A percentile compares a stretch with the other conserved stretches of the same genome.
Evolutionary conservation across 1,140 invertebrate genomes (phyloP).

Genomic region (Cardiocondyla obscurior): DNA sequence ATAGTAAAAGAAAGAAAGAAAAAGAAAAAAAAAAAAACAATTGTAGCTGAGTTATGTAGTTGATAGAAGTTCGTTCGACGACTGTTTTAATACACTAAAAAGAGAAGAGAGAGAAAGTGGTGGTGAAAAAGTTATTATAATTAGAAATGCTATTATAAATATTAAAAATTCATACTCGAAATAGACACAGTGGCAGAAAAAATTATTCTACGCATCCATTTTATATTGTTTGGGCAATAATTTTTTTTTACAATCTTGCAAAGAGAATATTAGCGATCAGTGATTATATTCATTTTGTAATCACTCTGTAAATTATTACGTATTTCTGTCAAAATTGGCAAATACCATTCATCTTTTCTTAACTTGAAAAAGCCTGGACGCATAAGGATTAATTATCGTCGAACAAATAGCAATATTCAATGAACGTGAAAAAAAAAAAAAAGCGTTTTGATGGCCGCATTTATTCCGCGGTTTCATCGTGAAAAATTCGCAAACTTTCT

Average conservation of each 20-base stretch:
- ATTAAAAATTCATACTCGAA: slow-evolving; percentile 74
- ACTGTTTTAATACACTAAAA: slow-evolving; percentile 81
- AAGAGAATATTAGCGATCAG: background rate
- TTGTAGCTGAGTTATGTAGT: slow-evolving; percentile 82
- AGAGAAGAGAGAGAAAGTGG: slow-evolving; percentile 60
- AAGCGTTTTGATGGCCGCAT: background rate
- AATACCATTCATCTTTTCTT: background rate
- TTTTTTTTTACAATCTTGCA: background rate
- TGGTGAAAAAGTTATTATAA: slow-evolving; percentile 52
- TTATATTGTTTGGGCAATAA: background rate
- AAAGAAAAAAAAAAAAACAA: slow-evolving; percentile 72
- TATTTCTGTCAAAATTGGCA: slow-evolving; percentile 18
- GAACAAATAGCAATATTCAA: slow-evolving; percentile 14
- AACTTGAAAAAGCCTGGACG: background rate
- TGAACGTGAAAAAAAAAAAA: slow-evolving; percentile 17
- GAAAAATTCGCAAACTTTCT: slow-evolving; percentile 43
- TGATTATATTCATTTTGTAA: slow-evolving; percentile 12
- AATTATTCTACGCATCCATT: background rate
- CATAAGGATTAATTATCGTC: slow-evolving; percentile 19
- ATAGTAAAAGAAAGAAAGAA: slow-evolving; percentile 72
- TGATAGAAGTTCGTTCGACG: slow-evolving; percentile 79
- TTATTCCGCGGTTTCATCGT: slow-evolving; percentile 5
- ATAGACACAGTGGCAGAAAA: too few relatives aligned
- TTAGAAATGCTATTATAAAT: slow-evolving; percentile 41
- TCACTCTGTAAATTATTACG: background rate